Base-by-base conservation (phyloP, 1,140 invertebrate species). In the Chelonus insularis region DNA sequence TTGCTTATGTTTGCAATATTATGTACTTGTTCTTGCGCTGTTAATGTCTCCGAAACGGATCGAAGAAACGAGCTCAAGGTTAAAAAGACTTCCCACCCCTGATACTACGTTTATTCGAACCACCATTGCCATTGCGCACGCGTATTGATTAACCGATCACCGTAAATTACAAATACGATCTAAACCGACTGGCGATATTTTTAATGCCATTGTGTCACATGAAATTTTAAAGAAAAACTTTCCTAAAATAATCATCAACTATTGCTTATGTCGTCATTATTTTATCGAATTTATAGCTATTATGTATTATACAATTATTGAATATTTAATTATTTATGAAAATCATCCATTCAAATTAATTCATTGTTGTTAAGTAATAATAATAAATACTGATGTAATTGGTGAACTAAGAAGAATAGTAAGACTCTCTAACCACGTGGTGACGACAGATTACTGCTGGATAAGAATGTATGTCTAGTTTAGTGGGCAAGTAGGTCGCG, bases 391-490 rank as follows among this genome's bases (percentile, higher is more conserved):
- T n/a, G n/a, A n/a, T n/a, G n/a, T n/a, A n/a, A n/a, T n/a, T n/a
- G n/a, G 5, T 43, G 41, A 43, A 14, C 12, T 16, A 43, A 39
- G 37, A 39, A 14, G 32, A 34, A 34, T 11, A 39, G 37, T 14
- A n/a, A n/a, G n/a, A n/a, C n/a, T n/a, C n/a, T n/a, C n/a, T n/a
- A n/a, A 7, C 12, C 50, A 32, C 29, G 50, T 55, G 52, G 16
- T 39, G 14, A 62, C 56, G 68, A 70, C 62, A 72, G 68, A 72
- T 74, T 66, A 68, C 65, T 34, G 34, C 57, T 67, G 79, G 77
- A 80, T 80, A 80, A 79, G 78, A 83, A 84, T 82, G 79, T 83
- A 68, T 83, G 82, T 84, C 83, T 83, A 84, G 83, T 84, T 81
- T 80, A 83, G 73, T 84, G 76, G 81, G 82, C 78, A 83, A 83